Evolutionary conservation across 2,797 vertebrate species (phyloP).

Genomic region (Cyprinodon diabolis): DNA sequence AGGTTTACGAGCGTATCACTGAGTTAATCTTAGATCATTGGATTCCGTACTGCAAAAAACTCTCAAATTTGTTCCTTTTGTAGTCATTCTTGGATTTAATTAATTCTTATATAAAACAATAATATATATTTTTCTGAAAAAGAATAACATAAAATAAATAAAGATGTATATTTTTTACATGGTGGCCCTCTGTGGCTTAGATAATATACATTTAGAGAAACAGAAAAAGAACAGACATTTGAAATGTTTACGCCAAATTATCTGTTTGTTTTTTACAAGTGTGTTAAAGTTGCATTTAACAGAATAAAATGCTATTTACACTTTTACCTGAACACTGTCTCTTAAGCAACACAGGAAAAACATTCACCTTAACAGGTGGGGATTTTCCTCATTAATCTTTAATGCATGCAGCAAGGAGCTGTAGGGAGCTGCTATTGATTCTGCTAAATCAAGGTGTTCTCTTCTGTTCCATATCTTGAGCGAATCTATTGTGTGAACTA

Average conservation of each 20-base stretch:
- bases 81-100: no score
- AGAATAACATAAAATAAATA: no score
- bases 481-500: conserved; percentile 42
- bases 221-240: no score
- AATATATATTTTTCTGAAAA: no score
- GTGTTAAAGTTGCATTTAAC: neutral
- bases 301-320: neutral
- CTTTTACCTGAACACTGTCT: neutral
- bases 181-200: no score
- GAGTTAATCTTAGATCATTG: no score
- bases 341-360: conserved; percentile 7
- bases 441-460: conserved; percentile 40
- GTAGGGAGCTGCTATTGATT: conserved; percentile 29
- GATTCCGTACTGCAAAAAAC: no score
- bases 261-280: neutral
- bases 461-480: conserved; percentile 41
- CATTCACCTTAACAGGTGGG: conserved; percentile 16
- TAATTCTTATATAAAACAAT: no score
- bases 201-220: no score
- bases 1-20: no score
- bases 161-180: no score
- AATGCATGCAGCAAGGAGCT: conserved; percentile 41
- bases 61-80: no score
- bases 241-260: neutral
- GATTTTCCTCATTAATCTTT: conserved; percentile 57